A percentile compares a stretch with the other conserved stretches of the same genome.
Conservation (phyloP, 2,888 invertebrate genomes). For the Stegophylla sp. region DNA sequence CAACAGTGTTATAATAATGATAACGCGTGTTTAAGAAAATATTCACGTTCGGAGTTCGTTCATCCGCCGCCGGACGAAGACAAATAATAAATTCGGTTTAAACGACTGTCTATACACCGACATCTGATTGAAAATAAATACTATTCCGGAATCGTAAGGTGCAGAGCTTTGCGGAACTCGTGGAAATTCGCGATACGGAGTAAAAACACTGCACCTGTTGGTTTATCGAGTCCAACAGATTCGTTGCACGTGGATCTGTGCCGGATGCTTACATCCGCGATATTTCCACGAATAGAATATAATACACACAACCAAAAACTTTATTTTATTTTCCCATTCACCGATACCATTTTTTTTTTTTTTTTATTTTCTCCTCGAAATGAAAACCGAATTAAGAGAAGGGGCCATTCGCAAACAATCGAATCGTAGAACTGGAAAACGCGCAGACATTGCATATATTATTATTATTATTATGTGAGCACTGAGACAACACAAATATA, state of each 20-base stretch:
- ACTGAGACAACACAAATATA: neutral
- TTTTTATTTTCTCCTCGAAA: neutral
- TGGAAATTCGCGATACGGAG: neutral
- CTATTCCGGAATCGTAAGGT: neutral
- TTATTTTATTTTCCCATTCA: neutral
- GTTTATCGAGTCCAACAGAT: conserved; percentile 25
- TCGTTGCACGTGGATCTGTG: neutral
- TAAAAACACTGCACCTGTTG: conserved; percentile 22
- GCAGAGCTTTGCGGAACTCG: neutral
- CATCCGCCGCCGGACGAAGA: neutral
- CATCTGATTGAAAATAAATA: conserved; percentile 34
- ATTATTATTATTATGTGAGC: too few relatives aligned
- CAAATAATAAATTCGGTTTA: neutral
- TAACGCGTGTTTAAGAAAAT: neutral
- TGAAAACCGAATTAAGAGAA: neutral
- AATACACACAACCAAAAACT: neutral
- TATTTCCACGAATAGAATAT: conserved; percentile 37
- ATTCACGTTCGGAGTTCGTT: neutral
- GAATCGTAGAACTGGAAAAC: neutral
- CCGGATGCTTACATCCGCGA: neutral
- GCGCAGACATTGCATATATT: neutral
- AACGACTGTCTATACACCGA: neutral
- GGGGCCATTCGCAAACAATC: neutral
- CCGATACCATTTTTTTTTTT: neutral
- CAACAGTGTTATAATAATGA: too few relatives aligned